Base-by-base conservation (phyloP, 2,113 vertebrate genomes). In the Salvelinus sp. region DNA sequence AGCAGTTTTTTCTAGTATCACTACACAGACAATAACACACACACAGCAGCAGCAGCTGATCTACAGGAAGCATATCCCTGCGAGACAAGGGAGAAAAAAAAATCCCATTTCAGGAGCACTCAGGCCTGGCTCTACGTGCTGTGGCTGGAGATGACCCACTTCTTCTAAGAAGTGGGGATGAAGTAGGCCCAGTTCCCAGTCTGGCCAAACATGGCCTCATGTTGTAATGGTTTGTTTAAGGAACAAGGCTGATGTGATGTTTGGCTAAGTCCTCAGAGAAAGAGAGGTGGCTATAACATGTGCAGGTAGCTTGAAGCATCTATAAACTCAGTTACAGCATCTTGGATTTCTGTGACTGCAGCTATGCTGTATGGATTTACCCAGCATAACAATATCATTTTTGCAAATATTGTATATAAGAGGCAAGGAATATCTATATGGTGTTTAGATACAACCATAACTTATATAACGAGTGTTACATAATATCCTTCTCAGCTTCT, bases 391-490 rank as follows among this genome's bases (percentile, higher is more conserved):
- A 54, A 54, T 54, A 5, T 1, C 3, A 18, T 18, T 54, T 47
- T 63, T 66, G 20, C 76, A 70, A 78, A 80, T 70, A 69, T 64
- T 76, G 1, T 38, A 68, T 48, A 65, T 6, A 80, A 70, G 63
- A 30, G 38, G 38, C 38, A 44, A 9, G 38, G 38, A 44, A 44
- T 9, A 44, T 44, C 38, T 75, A 68, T 64, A 28, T 66, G 69
- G 71, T 85, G 74, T 87, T 85, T 70, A 79, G 77, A 71, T 82
- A 62, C 75, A 79, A 69, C 9, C 78, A 76, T 81, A 79, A 85
- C 54, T 83, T 86, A 62, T 22, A 10, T 89, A 87, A 90, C 78
- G 88, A 88, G 81, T 54, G 72, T 91, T 90, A 87, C 83, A 85
- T 91, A 88, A 91, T 72, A 82, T 69, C 25, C 57, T 67, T 62